These are phyloP conservation scores for Drosophila longiperda DNA, from an alignment of 2,888 invertebrate genomes.

Conservation along the genomic window DNA sequence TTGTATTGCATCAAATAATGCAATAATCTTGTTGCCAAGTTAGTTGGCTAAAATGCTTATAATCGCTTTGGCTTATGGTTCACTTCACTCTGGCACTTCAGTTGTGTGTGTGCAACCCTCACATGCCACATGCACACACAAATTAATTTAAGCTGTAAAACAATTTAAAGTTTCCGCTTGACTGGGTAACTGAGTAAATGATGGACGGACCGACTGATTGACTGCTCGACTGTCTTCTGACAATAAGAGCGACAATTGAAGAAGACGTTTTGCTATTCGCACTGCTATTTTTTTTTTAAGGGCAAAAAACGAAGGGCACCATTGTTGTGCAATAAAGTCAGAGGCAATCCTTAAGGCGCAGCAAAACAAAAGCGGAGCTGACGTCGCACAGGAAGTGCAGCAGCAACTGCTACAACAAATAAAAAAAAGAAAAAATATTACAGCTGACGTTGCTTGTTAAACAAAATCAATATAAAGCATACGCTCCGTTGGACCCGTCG, in stretches of 20 bases:
- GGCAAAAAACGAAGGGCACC: conserved; percentile 1
- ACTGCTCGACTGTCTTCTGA: conserved; percentile 35
- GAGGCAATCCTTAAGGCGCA: conserved; percentile 46
- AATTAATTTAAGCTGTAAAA: conserved; percentile 70
- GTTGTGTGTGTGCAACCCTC: conserved; percentile 20
- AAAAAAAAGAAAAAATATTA: not conserved
- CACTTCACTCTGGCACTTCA: conserved; percentile 5
- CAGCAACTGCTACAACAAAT: conserved; percentile 34
- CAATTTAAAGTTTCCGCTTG: conserved; percentile 66
- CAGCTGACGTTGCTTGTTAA: conserved; percentile 50
- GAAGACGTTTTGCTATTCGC: conserved; percentile 54
- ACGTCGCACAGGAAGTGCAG: conserved; percentile 65
- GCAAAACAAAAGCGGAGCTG: conserved; percentile 57
- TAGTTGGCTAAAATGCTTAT: not conserved
- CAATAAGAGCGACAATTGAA: conserved; percentile 69
- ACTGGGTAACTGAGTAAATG: conserved; percentile 26
- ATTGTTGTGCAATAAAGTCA: conserved; percentile 76
- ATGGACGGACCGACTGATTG: conserved; percentile 16
- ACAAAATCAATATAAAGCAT: conserved; percentile 71
- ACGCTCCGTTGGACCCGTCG: conserved; percentile 57
- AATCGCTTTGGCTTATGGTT: conserved; percentile 17
- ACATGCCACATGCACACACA: conserved; percentile 40
- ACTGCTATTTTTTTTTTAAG: conserved; percentile 8
- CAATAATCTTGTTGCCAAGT: not conserved
- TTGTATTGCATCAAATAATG: conserved; percentile 7